A percentile compares a stretch with the other conserved stretches of the same genome.
These are phyloP conservation scores for Andrena dorsata DNA, from an alignment of 2,888 invertebrate genomes.

Conservation along the genomic window DNA sequence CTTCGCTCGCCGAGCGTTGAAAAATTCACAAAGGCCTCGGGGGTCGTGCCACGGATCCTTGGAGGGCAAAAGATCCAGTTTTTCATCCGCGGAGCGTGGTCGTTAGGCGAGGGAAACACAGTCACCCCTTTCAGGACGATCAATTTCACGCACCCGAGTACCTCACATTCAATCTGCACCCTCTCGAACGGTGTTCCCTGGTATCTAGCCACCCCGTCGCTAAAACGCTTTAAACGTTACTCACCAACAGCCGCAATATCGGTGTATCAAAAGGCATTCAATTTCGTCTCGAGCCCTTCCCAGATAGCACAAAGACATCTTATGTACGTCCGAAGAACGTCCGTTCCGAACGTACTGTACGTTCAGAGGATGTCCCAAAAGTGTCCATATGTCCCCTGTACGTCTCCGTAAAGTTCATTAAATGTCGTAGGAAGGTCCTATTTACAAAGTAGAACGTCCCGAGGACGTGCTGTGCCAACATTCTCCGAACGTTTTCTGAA, in stretches of 20 bases:
- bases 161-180: not conserved
- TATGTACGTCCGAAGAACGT: no score
- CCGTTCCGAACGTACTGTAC: no score
- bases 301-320: no score
- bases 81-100: no score
- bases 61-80: not conserved
- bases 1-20: not conserved
- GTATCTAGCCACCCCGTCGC: not conserved
- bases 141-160: not conserved
- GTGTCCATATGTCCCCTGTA: no score
- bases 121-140: not conserved
- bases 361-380: no score
- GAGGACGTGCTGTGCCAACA: no score
- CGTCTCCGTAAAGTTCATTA: no score
- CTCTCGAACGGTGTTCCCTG: not conserved
- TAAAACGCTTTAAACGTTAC: not conserved
- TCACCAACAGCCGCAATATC: not conserved
- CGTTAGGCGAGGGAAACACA: not conserved
- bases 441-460: no score
- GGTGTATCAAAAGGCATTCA: not conserved
- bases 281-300: not conserved
- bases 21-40: not conserved
- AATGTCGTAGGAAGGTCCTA: no score
- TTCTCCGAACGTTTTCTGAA: no score
- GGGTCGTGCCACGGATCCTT: not conserved